phyloP scores from a whole-genome alignment of 2,888 invertebrate genomes.

The Pilophorus perplexus region DNA sequence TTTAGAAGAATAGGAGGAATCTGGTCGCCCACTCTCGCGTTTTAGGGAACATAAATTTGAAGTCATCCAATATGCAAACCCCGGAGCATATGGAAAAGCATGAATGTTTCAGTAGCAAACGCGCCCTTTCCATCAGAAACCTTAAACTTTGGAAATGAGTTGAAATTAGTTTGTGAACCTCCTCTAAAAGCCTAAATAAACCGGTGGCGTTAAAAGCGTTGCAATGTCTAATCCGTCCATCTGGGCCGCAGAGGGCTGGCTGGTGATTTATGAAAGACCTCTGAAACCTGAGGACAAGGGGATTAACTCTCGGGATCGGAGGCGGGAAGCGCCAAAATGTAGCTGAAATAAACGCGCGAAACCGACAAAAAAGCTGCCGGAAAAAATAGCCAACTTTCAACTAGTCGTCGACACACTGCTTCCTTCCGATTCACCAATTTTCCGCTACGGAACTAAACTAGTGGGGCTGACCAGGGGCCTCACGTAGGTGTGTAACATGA shows the following conservation, averaged over 20 bases:
- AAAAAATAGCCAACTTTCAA: too few relatives aligned
- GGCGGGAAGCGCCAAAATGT: too few relatives aligned
- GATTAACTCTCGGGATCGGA: too few relatives aligned
- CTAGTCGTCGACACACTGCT: too few relatives aligned
- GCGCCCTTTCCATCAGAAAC: conserved; percentile 35
- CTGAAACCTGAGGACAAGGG: neutral
- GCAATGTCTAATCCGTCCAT: conserved; percentile 34
- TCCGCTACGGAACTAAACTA: too few relatives aligned
- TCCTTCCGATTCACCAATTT: too few relatives aligned
- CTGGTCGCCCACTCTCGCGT: conserved; percentile 7
- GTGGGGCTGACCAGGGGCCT: too few relatives aligned
- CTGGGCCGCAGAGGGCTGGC: neutral
- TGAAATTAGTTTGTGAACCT: conserved; percentile 33
- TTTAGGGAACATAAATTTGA: conserved; percentile 29
- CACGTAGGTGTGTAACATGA: too few relatives aligned
- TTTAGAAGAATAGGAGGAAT: conserved; percentile 26
- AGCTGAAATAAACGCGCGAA: too few relatives aligned
- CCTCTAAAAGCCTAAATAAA: conserved; percentile 33
- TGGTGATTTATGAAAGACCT: conserved; percentile 16
- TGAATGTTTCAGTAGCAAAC: conserved; percentile 32
- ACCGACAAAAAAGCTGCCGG: too few relatives aligned
- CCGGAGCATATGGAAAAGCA: conserved; percentile 29
- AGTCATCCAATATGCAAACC: conserved; percentile 28
- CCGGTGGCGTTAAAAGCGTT: conserved; percentile 26
- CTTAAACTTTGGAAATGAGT: conserved; percentile 36